Base-by-base conservation (phyloP, 2,113 vertebrate species). In the Apodemus speciosus region DNA sequence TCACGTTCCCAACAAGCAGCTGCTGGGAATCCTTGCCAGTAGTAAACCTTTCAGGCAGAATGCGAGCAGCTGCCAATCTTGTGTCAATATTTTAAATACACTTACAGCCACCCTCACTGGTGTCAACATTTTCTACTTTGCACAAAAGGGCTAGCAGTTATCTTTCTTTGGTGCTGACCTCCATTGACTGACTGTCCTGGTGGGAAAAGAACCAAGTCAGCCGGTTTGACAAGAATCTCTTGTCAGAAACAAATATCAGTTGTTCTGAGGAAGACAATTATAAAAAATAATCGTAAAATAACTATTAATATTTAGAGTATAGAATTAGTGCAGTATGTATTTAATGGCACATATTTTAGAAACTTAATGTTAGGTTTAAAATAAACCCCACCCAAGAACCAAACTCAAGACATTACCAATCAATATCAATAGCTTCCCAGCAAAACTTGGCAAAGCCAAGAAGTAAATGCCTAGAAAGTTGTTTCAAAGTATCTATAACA, bases 11-110 rank as follows among this genome's bases (percentile, higher is more conserved):
- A 92, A 86, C 80, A 93, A 95, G 95, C 96, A 97, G 96, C 97
- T 97, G 96, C 89, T 71, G 43, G 46, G 84, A 96, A 88, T 94
- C 91, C 91, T 69, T 97, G 96, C 93, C 97, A 97, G 96, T 64
- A 92, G 91, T 87, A 94, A 96, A 97, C 96, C 95, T 97, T 96
- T 95, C 80, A 96, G 95, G 84, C 96, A 92, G 94, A 93, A 85
- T 94, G 72, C 92, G 95, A 96, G 94, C 92, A 94, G 89, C 94
- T 96, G 96, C 93, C 97, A 96, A 96, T 96, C 96, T 96, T 86
- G 84, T 97, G 95, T 97, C 96, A 97, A 97, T 97, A 96, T 97
- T 97, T 96, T 92, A 96, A 96, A 96, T 93, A 96, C 89, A 91
- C 76, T 91, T 84, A 84, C 1, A 94, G 88, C 88, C 69, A 94